Conservation (phyloP, 1,140 invertebrate species). For the Drosophila fuyamai region DNA sequence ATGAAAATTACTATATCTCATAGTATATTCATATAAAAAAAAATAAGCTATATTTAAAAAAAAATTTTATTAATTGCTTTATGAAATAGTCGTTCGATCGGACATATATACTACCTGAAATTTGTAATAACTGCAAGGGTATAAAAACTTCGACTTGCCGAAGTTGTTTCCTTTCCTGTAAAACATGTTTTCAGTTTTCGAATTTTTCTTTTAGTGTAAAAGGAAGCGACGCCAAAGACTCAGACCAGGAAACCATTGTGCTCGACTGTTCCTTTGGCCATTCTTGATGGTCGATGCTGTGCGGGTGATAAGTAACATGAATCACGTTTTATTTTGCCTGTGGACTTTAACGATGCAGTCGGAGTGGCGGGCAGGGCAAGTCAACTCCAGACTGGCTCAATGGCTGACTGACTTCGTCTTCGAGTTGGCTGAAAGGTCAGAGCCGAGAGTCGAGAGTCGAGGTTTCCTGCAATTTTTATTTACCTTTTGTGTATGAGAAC, state of each 20-base stretch:
- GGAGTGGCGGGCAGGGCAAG: slow-evolving; percentile 1
- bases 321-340: slow-evolving; percentile 82
- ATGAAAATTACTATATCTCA: too few relatives aligned
- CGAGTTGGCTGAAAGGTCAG: slow-evolving; percentile 65
- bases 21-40: too few relatives aligned
- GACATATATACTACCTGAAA: too few relatives aligned
- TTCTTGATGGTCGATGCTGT: slow-evolving; percentile 67
- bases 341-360: slow-evolving; percentile 79
- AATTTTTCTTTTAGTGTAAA: background rate
- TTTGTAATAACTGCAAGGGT: too few relatives aligned
- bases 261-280: slow-evolving; percentile 37
- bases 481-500: slow-evolving; percentile 75
- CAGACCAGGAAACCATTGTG: slow-evolving; percentile 73
- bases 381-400: slow-evolving; percentile 59
- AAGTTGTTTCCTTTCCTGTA: background rate
- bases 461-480: slow-evolving; percentile 76
- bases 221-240: slow-evolving; percentile 36
- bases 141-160: too few relatives aligned
- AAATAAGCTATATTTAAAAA: too few relatives aligned
- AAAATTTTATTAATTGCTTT: too few relatives aligned
- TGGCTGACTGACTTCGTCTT: slow-evolving; percentile 65
- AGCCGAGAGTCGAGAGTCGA: slow-evolving; percentile 46
- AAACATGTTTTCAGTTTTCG: too few relatives aligned
- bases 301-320: slow-evolving; percentile 83
- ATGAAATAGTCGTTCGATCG: too few relatives aligned